Evolutionary conservation across 2,888 invertebrate species (phyloP).

Genomic region (Xanthostigma xanthostigma): DNA sequence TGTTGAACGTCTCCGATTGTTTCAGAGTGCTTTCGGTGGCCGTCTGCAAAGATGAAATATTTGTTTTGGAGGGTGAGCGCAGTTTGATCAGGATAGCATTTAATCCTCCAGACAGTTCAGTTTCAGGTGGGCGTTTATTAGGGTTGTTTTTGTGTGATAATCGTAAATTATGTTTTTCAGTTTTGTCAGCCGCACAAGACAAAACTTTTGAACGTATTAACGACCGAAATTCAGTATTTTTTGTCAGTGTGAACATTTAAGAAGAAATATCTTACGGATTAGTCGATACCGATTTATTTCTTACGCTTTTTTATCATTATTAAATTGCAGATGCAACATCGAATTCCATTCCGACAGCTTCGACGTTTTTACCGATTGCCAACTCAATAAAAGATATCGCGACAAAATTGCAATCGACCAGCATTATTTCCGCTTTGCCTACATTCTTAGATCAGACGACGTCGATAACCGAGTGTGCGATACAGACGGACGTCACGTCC

Average conservation of each 20-base stretch:
- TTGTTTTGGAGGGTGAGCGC: conserved; percentile 65
- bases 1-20: conserved; percentile 1
- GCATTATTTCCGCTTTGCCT: conserved; percentile 21
- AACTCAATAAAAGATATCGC: conserved; percentile 23
- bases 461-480: conserved; percentile 16
- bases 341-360: conserved; percentile 8
- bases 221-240: no score
- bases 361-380: conserved; percentile 14
- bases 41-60: conserved; percentile 59
- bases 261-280: no score
- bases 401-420: conserved; percentile 23
- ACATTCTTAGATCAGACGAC: conserved; percentile 18
- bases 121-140: conserved; percentile 23
- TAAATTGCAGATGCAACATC: conserved; percentile 8
- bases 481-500: conserved; percentile 30
- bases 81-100: conserved; percentile 64
- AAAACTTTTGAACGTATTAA: no score
- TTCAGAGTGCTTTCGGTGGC: conserved; percentile 41
- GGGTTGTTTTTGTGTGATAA: neutral
- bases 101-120: conserved; percentile 42
- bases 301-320: neutral
- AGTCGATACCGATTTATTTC: no score
- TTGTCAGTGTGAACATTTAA: no score
- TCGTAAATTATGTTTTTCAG: neutral
- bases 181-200: no score